Conservation (phyloP, 2,797 vertebrate genomes). For the Sebastes wilsoni region DNA sequence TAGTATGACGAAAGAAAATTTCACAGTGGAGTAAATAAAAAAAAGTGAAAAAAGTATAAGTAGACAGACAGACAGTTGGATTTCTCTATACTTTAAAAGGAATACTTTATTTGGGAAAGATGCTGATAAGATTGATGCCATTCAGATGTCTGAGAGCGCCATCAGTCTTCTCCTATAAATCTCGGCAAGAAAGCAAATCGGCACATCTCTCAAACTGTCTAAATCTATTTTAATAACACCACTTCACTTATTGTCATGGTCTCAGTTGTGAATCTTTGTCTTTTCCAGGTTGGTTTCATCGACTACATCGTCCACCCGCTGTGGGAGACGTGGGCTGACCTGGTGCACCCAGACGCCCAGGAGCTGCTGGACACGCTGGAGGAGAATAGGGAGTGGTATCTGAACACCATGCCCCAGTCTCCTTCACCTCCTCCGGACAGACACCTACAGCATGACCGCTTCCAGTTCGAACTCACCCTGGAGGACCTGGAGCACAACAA, state of each 20-base stretch:
- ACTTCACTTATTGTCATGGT: neutral
- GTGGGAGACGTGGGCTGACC: slow-evolving; percentile 96
- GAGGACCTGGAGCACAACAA: slow-evolving; percentile 87
- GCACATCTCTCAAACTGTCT: neutral
- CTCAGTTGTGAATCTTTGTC: neutral
- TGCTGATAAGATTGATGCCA: too few relatives aligned
- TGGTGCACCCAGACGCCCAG: slow-evolving; percentile 94
- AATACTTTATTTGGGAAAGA: too few relatives aligned
- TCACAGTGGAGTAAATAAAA: too few relatives aligned
- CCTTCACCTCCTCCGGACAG: slow-evolving; percentile 89
- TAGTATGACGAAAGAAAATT: neutral
- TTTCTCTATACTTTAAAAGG: too few relatives aligned
- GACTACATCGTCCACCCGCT: slow-evolving; percentile 95
- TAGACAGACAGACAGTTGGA: too few relatives aligned
- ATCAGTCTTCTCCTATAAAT: neutral
- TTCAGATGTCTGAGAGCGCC: too few relatives aligned
- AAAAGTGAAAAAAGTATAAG: too few relatives aligned
- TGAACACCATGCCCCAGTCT: slow-evolving; percentile 94
- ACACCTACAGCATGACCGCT: slow-evolving; percentile 90
- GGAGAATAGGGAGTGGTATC: slow-evolving; percentile 96
- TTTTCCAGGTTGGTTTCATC: slow-evolving; percentile 91
- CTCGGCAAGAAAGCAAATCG: neutral
- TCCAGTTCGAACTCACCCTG: slow-evolving; percentile 93
- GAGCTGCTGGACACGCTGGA: slow-evolving; percentile 94
- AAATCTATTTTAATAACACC: neutral